Base-by-base conservation (phyloP, 92 coral and sea anemone species). In the Galaxea fascicularis region DNA sequence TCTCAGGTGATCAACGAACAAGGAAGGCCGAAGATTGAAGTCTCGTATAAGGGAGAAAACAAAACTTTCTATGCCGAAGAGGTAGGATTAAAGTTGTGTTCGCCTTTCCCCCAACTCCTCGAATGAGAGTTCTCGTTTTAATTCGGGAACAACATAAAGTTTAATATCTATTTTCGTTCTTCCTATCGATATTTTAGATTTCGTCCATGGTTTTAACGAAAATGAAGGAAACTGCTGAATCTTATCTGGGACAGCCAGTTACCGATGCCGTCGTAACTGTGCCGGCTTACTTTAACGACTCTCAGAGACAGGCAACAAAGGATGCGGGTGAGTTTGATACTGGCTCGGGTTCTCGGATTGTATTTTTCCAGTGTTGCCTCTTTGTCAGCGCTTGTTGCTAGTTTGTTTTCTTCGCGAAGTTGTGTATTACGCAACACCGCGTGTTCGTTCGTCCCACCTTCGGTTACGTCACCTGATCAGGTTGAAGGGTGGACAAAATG, bases 311-410 rank as follows among this genome's bases (percentile, higher is more conserved):
- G 24, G 95, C 95, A 64, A 91, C 95, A 8, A 91, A 91, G 66
- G 95, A 91, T 85, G 95, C 95, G 29, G 95, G 95, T 89, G 78
- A 54, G 85, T 39, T n/a, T n/a, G n/a, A n/a, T n/a, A n/a, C n/a
- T n/a, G n/a, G n/a, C n/a, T n/a, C n/a, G n/a, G n/a, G n/a, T n/a
- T n/a, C n/a, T n/a, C n/a, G n/a, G n/a, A n/a, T n/a, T n/a, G n/a
- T n/a, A n/a, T n/a, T n/a, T n/a, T n/a, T n/a, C n/a, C n/a, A n/a
- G n/a, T n/a, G n/a, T n/a, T n/a, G n/a, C 10, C 9, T 0, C 8
- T 4, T 57, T 17, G 8, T 60, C 9, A 12, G 15, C 13, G 29
- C 4, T 12, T 14, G 10, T 5, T 8, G 15, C 29, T n/a, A 60
- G 30, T 58, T 6, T 4, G n/a, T 16, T 17, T 57, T 57, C 4